Evolutionary conservation across 2,113 vertebrate species (phyloP).

Genomic region (Gavia stellata): DNA sequence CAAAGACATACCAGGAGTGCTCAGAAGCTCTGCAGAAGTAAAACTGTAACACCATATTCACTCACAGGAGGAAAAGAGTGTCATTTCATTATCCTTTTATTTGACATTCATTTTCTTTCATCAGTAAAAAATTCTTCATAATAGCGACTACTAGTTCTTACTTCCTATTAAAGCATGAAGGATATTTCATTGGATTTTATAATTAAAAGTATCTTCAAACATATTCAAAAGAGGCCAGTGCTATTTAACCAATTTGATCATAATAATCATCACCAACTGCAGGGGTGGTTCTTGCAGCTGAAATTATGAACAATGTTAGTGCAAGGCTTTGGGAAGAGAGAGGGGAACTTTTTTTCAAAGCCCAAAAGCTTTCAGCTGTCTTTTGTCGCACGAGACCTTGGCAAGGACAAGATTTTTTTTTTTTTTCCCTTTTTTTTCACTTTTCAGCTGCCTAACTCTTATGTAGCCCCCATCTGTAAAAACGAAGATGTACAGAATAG

Average conservation of each 20-base stretch:
- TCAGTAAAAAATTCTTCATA: not conserved
- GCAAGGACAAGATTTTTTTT: not conserved
- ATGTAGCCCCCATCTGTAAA: not conserved
- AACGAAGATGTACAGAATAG: not conserved
- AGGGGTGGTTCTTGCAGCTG: not conserved
- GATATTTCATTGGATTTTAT: conserved; percentile 8
- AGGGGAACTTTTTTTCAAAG: not conserved
- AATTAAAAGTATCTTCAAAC: conserved; percentile 36
- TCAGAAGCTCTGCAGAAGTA: not conserved
- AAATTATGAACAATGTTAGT: not conserved
- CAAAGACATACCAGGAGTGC: not conserved
- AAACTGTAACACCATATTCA: not conserved
- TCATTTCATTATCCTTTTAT: conserved; percentile 19
- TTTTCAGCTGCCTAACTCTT: not conserved
- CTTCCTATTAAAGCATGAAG: conserved; percentile 23
- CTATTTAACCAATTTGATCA: not conserved
- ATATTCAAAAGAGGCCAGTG: not conserved
- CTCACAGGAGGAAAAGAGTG: not conserved
- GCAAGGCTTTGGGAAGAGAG: not conserved
- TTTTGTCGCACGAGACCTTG: not conserved
- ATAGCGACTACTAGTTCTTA: not conserved
- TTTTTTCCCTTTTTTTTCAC: fast-evolving
- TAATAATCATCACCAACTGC: not conserved
- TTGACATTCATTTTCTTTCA: conserved; percentile 26
- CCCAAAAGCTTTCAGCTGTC: not conserved